A percentile compares a stretch with the other conserved stretches of the same genome.
phyloP scores from a whole-genome alignment of 2,113 vertebrate species.

The Menidia beryllina region DNA sequence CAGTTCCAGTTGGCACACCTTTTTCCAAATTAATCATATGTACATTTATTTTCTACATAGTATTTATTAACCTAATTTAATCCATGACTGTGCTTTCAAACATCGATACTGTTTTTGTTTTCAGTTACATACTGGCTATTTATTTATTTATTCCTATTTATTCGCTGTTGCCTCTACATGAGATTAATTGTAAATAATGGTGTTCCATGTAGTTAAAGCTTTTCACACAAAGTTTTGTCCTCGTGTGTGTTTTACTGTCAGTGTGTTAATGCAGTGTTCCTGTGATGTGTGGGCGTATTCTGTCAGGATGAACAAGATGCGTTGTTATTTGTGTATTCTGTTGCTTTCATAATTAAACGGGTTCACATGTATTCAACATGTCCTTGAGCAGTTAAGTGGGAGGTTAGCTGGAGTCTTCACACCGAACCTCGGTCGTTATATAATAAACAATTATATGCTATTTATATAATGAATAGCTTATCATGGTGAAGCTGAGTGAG shows the following conservation, averaged over 20 bases:
- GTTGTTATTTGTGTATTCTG: slow-evolving; percentile 28
- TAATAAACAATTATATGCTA: too few species aligned
- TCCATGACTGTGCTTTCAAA: not conserved
- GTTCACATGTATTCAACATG: slow-evolving; percentile 26
- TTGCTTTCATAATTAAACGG: slow-evolving; percentile 34
- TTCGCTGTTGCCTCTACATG: not conserved
- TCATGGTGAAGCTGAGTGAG: too few species aligned
- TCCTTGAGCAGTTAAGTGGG: slow-evolving; percentile 43
- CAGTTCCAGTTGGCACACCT: not conserved
- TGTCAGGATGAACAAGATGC: slow-evolving; percentile 1
- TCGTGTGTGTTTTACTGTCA: slow-evolving; percentile 18
- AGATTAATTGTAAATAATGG: not conserved
- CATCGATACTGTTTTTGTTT: too few species aligned
- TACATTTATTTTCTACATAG: slow-evolving; percentile 7
- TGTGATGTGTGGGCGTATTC: slow-evolving; percentile 34
- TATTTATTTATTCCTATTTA: too few species aligned
- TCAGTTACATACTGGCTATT: too few species aligned
- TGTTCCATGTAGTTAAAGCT: not conserved
- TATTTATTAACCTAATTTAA: not conserved
- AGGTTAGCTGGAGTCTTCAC: slow-evolving; percentile 32
- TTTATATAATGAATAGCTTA: too few species aligned
- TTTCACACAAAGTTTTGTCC: slow-evolving; percentile 6
- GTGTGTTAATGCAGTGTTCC: slow-evolving; percentile 29
- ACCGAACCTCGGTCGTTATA: too few species aligned
- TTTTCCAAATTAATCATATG: slow-evolving; percentile 7